Percentiles rank a stretch among this genome's conserved stretches.
phyloP scores from a whole-genome alignment of 2,888 invertebrate species.

The Athrips mouffetella region DNA sequence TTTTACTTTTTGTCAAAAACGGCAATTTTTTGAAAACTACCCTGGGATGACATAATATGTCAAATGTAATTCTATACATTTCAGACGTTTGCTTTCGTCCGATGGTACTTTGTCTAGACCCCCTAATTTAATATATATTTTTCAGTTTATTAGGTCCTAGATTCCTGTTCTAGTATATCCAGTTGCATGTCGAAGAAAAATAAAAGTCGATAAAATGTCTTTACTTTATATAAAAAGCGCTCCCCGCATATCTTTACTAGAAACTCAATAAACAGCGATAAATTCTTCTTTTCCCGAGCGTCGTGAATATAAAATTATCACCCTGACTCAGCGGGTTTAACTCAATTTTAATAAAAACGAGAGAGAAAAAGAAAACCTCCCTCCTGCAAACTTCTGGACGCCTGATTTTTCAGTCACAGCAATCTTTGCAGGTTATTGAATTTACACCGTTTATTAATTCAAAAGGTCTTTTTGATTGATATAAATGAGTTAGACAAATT shows the following conservation, averaged over 20 bases:
- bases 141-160: too few species aligned
- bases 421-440: slow-evolving; percentile 38
- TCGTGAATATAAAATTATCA: slow-evolving; percentile 69
- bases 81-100: too few species aligned
- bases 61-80: too few species aligned
- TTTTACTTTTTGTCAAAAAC: too few species aligned
- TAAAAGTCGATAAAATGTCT: too few species aligned
- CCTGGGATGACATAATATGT: too few species aligned
- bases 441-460: slow-evolving; percentile 13
- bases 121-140: too few species aligned
- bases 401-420: slow-evolving; percentile 34
- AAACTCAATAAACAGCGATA: slow-evolving; percentile 1
- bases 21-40: too few species aligned
- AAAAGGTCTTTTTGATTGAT: slow-evolving; percentile 2
- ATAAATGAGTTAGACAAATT: background rate
- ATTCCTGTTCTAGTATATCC: too few species aligned
- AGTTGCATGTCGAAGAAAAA: too few species aligned
- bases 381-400: slow-evolving; percentile 35
- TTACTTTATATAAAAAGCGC: background rate
- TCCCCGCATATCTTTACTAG: background rate
- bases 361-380: slow-evolving; percentile 26
- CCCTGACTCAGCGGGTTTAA: slow-evolving; percentile 63
- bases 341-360: slow-evolving; percentile 69
- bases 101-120: too few species aligned
- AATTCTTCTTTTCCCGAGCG: background rate